Evolutionary conservation across 2,797 vertebrate genomes (phyloP).

Genomic region (Ara ararauna): DNA sequence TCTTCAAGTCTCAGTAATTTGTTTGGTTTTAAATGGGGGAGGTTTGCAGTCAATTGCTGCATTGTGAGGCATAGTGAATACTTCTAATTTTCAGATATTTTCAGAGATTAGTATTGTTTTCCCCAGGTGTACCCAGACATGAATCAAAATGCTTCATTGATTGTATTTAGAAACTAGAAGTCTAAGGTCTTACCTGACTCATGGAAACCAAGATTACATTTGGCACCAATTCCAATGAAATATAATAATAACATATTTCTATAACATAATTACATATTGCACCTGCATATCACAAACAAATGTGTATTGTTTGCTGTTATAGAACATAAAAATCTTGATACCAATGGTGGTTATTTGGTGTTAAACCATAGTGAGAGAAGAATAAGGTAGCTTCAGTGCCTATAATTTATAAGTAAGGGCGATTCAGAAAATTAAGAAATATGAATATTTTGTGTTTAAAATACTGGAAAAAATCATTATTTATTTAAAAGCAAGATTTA

Average conservation of each 20-base stretch:
- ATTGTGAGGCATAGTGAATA: background rate
- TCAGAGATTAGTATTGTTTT: background rate
- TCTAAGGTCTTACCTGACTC: background rate
- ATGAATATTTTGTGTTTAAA: background rate
- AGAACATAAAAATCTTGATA: background rate
- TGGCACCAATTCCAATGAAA: background rate
- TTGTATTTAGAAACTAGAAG: background rate
- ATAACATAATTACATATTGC: background rate
- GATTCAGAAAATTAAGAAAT: background rate
- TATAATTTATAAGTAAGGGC: background rate
- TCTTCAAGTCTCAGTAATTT: background rate
- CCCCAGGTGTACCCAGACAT: background rate
- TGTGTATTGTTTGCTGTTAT: background rate
- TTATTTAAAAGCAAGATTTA: background rate
- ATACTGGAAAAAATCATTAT: background rate
- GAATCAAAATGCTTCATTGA: background rate
- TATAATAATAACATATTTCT: background rate
- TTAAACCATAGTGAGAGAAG: background rate
- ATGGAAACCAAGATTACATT: background rate
- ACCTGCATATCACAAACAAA: background rate
- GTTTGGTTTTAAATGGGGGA: background rate
- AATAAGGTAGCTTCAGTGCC: background rate
- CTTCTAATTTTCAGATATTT: background rate
- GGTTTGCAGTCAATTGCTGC: background rate
- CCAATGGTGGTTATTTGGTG: background rate